These are phyloP conservation scores for Microdon myrmicae DNA, from an alignment of 2,888 invertebrate species.

Conservation along the genomic window DNA sequence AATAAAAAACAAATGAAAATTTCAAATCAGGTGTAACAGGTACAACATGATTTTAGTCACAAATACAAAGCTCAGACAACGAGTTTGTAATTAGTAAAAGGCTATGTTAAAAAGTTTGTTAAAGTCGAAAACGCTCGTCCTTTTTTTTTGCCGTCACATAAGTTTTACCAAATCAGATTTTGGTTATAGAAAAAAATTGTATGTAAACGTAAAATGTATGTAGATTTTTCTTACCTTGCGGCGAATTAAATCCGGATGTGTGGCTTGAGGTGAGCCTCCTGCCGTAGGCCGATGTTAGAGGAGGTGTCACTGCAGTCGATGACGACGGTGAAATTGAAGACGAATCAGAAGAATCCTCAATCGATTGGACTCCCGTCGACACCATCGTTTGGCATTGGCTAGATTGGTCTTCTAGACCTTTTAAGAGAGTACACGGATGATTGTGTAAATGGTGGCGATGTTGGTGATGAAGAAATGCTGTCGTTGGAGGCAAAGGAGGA, in stretches of 20 bases:
- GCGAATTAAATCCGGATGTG: conserved; percentile 66
- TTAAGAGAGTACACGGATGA: conserved; percentile 63
- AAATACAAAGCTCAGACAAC: too few species aligned
- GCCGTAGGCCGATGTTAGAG: conserved; percentile 64
- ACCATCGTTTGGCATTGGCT: conserved; percentile 65
- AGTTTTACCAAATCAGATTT: too few species aligned
- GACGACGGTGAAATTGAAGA: conserved; percentile 73
- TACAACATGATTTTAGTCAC: too few species aligned
- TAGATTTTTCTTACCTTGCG: conserved; percentile 64
- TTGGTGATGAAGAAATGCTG: conserved; percentile 57
- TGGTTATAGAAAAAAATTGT: too few species aligned
- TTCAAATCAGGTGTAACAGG: too few species aligned
- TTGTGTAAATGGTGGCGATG: conserved; percentile 66
- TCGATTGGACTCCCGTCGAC: conserved; percentile 65
- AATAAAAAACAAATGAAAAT: too few species aligned
- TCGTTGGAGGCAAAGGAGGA: conserved; percentile 64
- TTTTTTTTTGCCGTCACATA: too few species aligned
- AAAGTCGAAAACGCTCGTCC: too few species aligned
- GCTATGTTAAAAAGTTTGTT: too few species aligned
- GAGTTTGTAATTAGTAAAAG: too few species aligned
- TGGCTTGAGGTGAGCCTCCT: conserved; percentile 67
- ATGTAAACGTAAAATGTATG: too few species aligned
- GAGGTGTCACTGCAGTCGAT: conserved; percentile 65
- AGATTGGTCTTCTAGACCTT: conserved; percentile 27
- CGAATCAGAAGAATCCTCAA: conserved; percentile 70